Conservation (phyloP, 1,140 invertebrate species). For the Trissolcus basalis region DNA sequence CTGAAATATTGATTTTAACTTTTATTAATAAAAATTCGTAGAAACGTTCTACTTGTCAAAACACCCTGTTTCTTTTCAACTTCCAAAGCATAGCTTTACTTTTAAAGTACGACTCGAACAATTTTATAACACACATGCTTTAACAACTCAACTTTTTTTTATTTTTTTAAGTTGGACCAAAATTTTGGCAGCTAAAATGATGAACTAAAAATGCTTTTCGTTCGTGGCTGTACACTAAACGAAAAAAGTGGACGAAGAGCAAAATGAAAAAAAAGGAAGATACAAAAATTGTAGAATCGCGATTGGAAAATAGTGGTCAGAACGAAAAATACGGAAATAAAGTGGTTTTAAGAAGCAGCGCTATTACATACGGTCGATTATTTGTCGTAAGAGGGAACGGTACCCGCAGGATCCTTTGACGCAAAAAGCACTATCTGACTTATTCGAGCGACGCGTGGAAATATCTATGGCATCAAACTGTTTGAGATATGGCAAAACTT, state of each 20-base stretch:
- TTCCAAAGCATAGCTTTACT: too few species aligned
- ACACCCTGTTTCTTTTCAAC: too few species aligned
- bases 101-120: too few species aligned
- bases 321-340: constrained; percentile 18
- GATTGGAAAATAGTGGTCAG: constrained; percentile 10
- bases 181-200: too few species aligned
- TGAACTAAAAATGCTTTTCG: too few species aligned
- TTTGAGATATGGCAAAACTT: constrained; percentile 58
- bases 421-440: constrained; percentile 47
- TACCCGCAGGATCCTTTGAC: constrained; percentile 24
- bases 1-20: too few species aligned
- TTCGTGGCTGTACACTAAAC: neutral
- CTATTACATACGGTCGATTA: constrained; percentile 40
- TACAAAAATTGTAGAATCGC: neutral
- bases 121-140: too few species aligned
- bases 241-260: neutral
- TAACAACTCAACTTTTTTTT: too few species aligned
- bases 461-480: constrained; percentile 43
- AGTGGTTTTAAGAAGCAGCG: constrained; percentile 23
- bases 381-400: constrained; percentile 29
- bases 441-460: constrained; percentile 14
- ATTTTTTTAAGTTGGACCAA: too few species aligned
- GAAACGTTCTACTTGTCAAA: too few species aligned
- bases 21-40: too few species aligned
- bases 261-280: neutral